Percentiles rank a stretch among this genome's conserved stretches.
phyloP scores from a whole-genome alignment of 2,797 vertebrate genomes.

The Lycodopsis pacificus region DNA sequence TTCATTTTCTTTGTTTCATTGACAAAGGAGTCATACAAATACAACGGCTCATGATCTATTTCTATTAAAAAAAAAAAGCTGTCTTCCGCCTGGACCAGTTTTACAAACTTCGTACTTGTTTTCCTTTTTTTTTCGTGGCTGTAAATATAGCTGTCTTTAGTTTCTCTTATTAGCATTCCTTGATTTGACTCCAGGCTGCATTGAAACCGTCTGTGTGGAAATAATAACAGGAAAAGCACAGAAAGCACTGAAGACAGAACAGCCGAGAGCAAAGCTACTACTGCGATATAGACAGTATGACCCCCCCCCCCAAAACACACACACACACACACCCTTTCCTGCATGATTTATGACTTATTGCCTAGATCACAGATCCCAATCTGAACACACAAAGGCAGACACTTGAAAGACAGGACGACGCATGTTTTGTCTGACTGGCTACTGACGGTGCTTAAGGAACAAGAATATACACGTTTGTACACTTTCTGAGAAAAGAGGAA shows the following conservation, averaged over 20 bases:
- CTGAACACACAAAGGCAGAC: conserved; percentile 70
- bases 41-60: neutral
- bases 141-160: conserved; percentile 40
- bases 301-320: conserved; percentile 4
- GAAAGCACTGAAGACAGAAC: conserved; percentile 47
- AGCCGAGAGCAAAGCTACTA: conserved; percentile 48
- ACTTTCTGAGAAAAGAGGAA: conserved; percentile 33
- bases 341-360: conserved; percentile 69
- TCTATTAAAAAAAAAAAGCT: neutral
- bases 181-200: conserved; percentile 53
- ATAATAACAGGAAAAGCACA: conserved; percentile 67
- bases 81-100: conserved; percentile 11
- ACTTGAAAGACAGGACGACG: conserved; percentile 77
- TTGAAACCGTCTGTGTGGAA: conserved; percentile 59
- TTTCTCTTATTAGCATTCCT: conserved; percentile 43
- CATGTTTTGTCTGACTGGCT: conserved; percentile 73
- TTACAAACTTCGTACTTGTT: conserved; percentile 22
- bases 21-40: neutral
- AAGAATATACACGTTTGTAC: conserved; percentile 73
- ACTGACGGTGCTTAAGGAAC: conserved; percentile 57
- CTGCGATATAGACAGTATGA: conserved; percentile 36
- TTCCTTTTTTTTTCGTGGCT: conserved; percentile 26
- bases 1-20: neutral
- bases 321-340: conserved; percentile 30
- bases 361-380: conserved; percentile 70